phyloP scores from a whole-genome alignment of 2,888 invertebrate genomes.

The Maniola hyperantus region DNA sequence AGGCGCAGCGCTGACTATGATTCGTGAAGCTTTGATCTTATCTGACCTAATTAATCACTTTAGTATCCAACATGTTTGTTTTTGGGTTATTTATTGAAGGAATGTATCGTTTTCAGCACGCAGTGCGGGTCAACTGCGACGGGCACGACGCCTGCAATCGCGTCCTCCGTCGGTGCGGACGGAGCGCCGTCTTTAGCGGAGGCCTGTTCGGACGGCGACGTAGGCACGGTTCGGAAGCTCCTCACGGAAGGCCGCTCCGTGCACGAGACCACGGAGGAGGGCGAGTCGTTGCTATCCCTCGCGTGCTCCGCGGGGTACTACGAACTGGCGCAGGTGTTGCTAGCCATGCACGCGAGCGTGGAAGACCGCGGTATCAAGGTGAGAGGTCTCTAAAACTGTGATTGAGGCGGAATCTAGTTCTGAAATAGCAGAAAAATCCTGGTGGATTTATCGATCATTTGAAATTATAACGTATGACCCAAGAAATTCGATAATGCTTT shows the following conservation, averaged over 20 bases:
- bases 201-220: slow-evolving; percentile 97
- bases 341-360: slow-evolving; percentile 98
- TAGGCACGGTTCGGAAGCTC: slow-evolving; percentile 94
- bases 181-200: slow-evolving; percentile 91
- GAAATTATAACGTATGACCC: not conserved
- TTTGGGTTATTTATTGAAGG: not conserved
- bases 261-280: slow-evolving; percentile 98
- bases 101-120: slow-evolving; percentile 54
- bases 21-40: slow-evolving; percentile 80
- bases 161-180: slow-evolving; percentile 77
- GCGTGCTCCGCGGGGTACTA: slow-evolving; percentile 99
- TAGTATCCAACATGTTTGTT: not conserved
- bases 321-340: slow-evolving; percentile 97
- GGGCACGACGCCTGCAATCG: slow-evolving; percentile 77
- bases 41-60: slow-evolving; percentile 54
- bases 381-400: too few relatives aligned
- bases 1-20: slow-evolving; percentile 66
- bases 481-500: not conserved
- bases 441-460: too few relatives aligned
- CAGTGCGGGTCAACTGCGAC: slow-evolving; percentile 76
- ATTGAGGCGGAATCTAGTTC: too few relatives aligned
- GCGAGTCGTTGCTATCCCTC: slow-evolving; percentile 96
- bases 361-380: slow-evolving; percentile 97
- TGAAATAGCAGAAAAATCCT: too few relatives aligned
- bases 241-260: slow-evolving; percentile 96